Conservation (phyloP, 2,888 invertebrate genomes). For the Drosophila ustulata region DNA sequence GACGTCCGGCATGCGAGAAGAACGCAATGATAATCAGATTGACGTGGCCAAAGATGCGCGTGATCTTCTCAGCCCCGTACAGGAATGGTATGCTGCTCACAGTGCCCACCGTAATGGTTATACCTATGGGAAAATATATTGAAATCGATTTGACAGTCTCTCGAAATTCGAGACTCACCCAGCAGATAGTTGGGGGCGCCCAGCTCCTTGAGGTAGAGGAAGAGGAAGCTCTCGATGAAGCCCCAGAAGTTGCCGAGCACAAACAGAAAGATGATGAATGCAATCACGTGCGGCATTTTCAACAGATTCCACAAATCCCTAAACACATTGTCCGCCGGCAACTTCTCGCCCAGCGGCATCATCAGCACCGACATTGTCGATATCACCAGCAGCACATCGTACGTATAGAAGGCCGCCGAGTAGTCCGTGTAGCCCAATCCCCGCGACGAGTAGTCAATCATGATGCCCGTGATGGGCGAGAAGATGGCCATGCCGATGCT, state of each 20-base stretch:
- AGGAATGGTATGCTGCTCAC: conserved; percentile 93
- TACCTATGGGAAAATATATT: conserved; percentile 86
- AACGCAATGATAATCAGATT: conserved; percentile 94
- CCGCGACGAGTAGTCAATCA: conserved; percentile 88
- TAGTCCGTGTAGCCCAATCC: conserved; percentile 92
- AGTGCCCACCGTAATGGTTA: conserved; percentile 94
- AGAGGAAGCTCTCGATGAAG: conserved; percentile 95
- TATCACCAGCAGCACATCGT: conserved; percentile 90
- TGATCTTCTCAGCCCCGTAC: conserved; percentile 93
- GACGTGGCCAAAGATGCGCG: conserved; percentile 92
- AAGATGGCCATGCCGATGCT: conserved; percentile 94
- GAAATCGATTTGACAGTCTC: neutral
- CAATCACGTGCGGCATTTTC: conserved; percentile 91
- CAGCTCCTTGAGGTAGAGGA: conserved; percentile 93
- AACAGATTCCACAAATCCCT: conserved; percentile 91
- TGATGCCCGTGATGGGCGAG: conserved; percentile 91
- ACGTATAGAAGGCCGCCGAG: conserved; percentile 93
- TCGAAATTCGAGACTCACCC: conserved; percentile 86
- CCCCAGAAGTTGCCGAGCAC: conserved; percentile 95
- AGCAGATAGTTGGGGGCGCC: conserved; percentile 93
- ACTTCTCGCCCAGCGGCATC: conserved; percentile 91
- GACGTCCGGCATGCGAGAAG: conserved; percentile 92
- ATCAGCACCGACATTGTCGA: conserved; percentile 91
- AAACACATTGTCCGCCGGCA: conserved; percentile 92
- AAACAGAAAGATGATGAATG: conserved; percentile 93